Evolutionary conservation across 2,888 invertebrate genomes (phyloP), one percentile per base, ranked within the genome.

Genomic region (Spialia ferax): DNA sequence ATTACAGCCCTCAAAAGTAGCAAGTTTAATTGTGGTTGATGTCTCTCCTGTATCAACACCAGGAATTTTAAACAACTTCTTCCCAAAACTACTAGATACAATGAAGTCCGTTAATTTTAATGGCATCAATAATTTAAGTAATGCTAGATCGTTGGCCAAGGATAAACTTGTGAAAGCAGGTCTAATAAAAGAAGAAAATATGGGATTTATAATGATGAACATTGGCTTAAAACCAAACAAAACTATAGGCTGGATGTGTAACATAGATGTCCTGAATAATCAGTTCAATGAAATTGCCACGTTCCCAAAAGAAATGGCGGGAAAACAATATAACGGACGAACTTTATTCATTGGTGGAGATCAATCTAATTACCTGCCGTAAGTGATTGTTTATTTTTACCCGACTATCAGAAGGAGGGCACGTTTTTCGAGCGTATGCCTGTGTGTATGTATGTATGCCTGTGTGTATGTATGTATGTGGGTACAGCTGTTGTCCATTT

Each of bases 11-110:
- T 77, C 88, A 4, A 80, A 94, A 71, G 93, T 97, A 0, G 89
- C 94, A 23, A 95, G 94, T 72, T 84, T 97, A 61, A 82, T 96
- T n/a, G 94, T 96, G 5, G 95, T 96, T 18, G 97, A 97, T 77
- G 95, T 96, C 75, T 95, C 96, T 0, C 97, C 97, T 0, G 79
- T 95, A 1, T 89, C 94, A 23, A 89, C 90, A 0, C 94, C 95
- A 64, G 89, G 94, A 0, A 91, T 92, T 7, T 81, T 93, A 1
- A 91, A 92, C 15, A 79, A 86, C 4, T 94, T 95, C 75, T 95
- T 98, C 68, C 90, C 94, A 0, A 73, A 73, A 11, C 76, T 89
- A 1, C 73, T 89, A n/a, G 75, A 82, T 20, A 95, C 95, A 0
- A 95, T 98, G 95, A 87, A 89, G 68, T 77, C 84, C 0, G 84